phyloP scores from a whole-genome alignment of 2,113 vertebrate genomes.

The Felis catus region F.catus_Fca126_mat1.0 CM031414.1:127302501-127303000 shows the following conservation, averaged over 20 bases:
- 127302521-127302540: not conserved
- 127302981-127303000: not conserved
- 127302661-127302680: not conserved
- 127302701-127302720: not conserved
- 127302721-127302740: not conserved
- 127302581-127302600: not conserved
- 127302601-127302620: not conserved
- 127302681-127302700: not conserved
- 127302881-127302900: accelerated
- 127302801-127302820: not conserved
- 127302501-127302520: not conserved
- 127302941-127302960: not conserved
- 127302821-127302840: not conserved
- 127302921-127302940: not conserved
- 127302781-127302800: not conserved
- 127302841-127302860: not conserved
- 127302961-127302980: not conserved
- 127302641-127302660: not conserved
- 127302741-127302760: not conserved
- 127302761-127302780: not conserved
- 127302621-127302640: not conserved
- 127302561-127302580: not conserved
- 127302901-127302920: not conserved
- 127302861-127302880: accelerated
- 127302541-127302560: not conserved